phyloP scores from a whole-genome alignment of 2,797 vertebrate species.

The Phataginus tricuspis region DNA sequence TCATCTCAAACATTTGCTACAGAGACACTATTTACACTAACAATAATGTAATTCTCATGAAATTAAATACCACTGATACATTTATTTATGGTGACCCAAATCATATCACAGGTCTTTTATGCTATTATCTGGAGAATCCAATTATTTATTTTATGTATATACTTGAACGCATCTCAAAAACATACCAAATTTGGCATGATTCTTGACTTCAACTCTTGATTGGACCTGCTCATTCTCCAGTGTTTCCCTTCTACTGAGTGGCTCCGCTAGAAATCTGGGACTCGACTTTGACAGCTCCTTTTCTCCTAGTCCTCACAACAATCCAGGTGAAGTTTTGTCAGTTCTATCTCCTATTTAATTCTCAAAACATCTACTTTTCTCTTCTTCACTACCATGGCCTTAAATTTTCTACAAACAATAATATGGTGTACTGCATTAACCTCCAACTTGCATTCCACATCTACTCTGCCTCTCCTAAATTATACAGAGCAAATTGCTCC shows the following conservation, averaged over 20 bases:
- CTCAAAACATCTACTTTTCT: not conserved
- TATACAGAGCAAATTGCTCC: not conserved
- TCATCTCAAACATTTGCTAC: not conserved
- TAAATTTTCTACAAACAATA: not conserved
- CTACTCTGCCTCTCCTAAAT: not conserved
- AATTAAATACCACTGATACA: not conserved
- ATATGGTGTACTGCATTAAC: not conserved
- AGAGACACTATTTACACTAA: conserved; percentile 32
- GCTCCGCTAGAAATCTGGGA: not conserved
- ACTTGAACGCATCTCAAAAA: not conserved
- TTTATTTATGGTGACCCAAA: not conserved
- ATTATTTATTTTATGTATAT: not conserved
- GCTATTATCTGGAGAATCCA: not conserved
- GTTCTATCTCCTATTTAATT: not conserved
- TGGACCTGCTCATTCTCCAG: not conserved
- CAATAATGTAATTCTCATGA: not conserved
- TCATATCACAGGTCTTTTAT: not conserved
- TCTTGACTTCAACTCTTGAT: not conserved
- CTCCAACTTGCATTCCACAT: not conserved
- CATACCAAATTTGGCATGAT: not conserved
- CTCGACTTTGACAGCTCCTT: not conserved
- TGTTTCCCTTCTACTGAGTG: not conserved
- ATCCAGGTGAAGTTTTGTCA: not conserved
- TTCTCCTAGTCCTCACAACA: not conserved
- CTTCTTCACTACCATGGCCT: not conserved